Percentiles rank a stretch among this genome's conserved stretches.
phyloP scores from a whole-genome alignment of 2,797 vertebrate genomes.

The Phoeniculus purpureus region DNA sequence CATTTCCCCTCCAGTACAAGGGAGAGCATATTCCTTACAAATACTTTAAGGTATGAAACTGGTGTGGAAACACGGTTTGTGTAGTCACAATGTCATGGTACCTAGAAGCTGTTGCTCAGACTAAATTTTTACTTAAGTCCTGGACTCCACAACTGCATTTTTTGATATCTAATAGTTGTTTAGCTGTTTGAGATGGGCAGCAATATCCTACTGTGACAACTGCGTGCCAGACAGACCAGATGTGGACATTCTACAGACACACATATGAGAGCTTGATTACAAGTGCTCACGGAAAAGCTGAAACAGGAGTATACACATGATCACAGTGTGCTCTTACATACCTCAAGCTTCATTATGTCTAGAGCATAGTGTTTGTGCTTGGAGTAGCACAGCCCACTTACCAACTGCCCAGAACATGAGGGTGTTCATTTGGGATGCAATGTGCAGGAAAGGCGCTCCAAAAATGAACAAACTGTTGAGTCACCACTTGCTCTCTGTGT shows the following conservation, averaged over 20 bases:
- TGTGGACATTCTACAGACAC: not conserved
- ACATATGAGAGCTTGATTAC: not conserved
- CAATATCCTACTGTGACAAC: not conserved
- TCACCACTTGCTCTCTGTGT: not conserved
- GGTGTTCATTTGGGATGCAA: not conserved
- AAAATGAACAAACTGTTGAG: not conserved
- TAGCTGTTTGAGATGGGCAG: not conserved
- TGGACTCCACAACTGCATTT: not conserved
- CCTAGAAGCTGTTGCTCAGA: not conserved
- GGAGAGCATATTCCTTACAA: not conserved
- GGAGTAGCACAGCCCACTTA: not conserved
- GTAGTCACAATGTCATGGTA: not conserved
- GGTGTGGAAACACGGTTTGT: rapidly evolving
- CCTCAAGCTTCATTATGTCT: not conserved
- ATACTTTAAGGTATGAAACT: not conserved
- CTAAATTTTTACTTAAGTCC: not conserved
- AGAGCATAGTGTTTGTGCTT: not conserved
- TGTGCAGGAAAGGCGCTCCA: not conserved
- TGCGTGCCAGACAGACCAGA: not conserved
- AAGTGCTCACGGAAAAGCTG: not conserved
- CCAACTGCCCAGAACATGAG: not conserved
- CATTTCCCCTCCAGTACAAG: not conserved
- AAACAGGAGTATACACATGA: not conserved
- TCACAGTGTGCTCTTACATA: not conserved
- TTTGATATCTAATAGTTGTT: not conserved